A percentile compares a stretch with the other conserved stretches of the same genome.
Evolutionary conservation across 2,113 vertebrate genomes (phyloP).

Genomic region (Xyliphius kryptos): DNA sequence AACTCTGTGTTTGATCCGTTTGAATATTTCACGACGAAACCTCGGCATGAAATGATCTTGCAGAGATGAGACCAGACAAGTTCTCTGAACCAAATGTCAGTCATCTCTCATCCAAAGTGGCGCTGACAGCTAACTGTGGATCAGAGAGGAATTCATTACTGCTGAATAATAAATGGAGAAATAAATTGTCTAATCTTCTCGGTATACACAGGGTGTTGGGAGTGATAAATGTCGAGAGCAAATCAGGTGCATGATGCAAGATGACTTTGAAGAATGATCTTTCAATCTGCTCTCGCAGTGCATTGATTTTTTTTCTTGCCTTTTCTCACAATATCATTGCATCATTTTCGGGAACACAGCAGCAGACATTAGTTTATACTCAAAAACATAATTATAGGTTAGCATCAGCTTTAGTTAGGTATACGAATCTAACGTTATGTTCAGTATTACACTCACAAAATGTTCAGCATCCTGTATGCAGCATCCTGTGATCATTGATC

Average conservation of each 20-base stretch:
- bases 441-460: no score
- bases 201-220: constrained; percentile 46
- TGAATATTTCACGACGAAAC: constrained; percentile 53
- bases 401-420: no score
- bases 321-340: no score
- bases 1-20: constrained; percentile 42
- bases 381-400: no score
- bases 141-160: constrained; percentile 58
- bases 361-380: no score
- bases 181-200: constrained; percentile 58
- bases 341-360: no score
- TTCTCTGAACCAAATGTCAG: constrained; percentile 60
- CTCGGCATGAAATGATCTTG: constrained; percentile 42
- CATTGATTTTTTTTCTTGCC: no score
- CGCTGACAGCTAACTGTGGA: constrained; percentile 68
- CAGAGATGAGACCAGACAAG: constrained; percentile 58
- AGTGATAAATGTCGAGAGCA: constrained; percentile 49
- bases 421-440: no score
- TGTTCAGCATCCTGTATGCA: no score
- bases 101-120: constrained; percentile 63
- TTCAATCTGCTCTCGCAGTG: neutral
- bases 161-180: constrained; percentile 63
- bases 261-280: constrained; percentile 42
- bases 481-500: no score
- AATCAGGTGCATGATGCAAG: constrained; percentile 37